Evolutionary conservation across 2,797 vertebrate species (phyloP), one percentile per base, ranked within the genome.

Genomic region (Stomatorhinus walkeri): DNA sequence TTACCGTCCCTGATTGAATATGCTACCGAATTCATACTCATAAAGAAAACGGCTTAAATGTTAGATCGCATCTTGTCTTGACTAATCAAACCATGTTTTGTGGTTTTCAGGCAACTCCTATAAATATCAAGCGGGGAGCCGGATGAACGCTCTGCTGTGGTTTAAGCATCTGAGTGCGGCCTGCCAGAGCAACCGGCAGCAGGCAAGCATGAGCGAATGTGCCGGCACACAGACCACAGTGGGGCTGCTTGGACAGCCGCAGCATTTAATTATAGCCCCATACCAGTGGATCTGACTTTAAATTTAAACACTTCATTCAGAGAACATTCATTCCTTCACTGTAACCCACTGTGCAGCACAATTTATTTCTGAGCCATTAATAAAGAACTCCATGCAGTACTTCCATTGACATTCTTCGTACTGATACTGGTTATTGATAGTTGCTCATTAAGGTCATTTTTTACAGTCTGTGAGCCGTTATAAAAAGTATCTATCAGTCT

Each of bases 111-210:
- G 98, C 93, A 99, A 99, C 94, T 99, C 98, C 0, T 99, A 99
- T 91, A 99, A 99, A 94, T 99, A 98, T 94, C 98, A 99, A 94
- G 97, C 98, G 89, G 98, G 98, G 90, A 98, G 95, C 94, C 95
- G 96, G 93, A 97, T 95, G 94, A 99, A 99, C 0, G 98, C 98
- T 36, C 94, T 96, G 95, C 95, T 98, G 43, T 99, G 98, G 98
- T 99, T 98, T 93, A 99, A 99, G 94, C 98, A 99, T 93, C 93
- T 99, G 93, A 99, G 97, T 87, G 95, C 97, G 88, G 98, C 98
- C 91, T 99, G 98, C 95, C 98, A 98, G 95, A 99, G 98, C 94
- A 97, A 99, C 95, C 97, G 95, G 92, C 98, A 98, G 92, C 98
- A 98, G 98, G 98, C 64, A 89, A 76, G 32, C 2, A 7, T 32